phyloP scores from a whole-genome alignment of 2,888 invertebrate genomes.

The Gibbula magus region DNA sequence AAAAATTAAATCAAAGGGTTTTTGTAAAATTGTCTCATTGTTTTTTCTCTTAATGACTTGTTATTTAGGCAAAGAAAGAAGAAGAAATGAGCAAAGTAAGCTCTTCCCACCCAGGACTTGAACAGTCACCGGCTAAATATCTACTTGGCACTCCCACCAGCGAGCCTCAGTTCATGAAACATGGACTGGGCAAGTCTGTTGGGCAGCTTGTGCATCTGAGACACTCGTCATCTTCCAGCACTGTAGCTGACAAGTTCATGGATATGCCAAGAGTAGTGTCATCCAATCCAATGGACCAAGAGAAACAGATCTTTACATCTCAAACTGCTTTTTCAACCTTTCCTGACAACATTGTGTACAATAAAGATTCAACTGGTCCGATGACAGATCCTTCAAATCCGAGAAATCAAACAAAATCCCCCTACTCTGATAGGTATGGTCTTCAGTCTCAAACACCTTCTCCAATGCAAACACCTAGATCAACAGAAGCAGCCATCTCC shows the following conservation, averaged over 20 bases:
- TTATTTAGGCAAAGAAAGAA: no score
- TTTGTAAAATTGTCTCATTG: no score
- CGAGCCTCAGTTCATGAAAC: conserved; percentile 60
- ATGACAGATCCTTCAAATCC: no score
- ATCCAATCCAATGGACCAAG: neutral
- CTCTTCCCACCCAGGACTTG: conserved; percentile 21
- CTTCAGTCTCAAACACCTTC: no score
- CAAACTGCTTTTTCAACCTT: no score
- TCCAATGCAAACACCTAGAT: neutral
- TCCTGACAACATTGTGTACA: no score
- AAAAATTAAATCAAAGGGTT: no score
- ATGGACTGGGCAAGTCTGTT: conserved; percentile 36
- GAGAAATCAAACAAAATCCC: no score
- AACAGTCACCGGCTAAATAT: conserved; percentile 58
- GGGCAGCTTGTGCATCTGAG: neutral
- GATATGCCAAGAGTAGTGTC: conserved; percentile 12
- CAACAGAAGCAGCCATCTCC: neutral
- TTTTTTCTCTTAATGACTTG: no score
- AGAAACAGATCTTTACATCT: no score
- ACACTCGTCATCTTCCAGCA: neutral
- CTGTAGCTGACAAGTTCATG: neutral
- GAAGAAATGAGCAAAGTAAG: neutral
- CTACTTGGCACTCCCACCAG: conserved; percentile 62
- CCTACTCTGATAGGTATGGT: no score
- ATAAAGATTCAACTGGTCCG: no score